These are phyloP conservation scores for Galbula dea DNA, from an alignment of 2,113 vertebrate genomes.

Conservation along the genomic window DNA sequence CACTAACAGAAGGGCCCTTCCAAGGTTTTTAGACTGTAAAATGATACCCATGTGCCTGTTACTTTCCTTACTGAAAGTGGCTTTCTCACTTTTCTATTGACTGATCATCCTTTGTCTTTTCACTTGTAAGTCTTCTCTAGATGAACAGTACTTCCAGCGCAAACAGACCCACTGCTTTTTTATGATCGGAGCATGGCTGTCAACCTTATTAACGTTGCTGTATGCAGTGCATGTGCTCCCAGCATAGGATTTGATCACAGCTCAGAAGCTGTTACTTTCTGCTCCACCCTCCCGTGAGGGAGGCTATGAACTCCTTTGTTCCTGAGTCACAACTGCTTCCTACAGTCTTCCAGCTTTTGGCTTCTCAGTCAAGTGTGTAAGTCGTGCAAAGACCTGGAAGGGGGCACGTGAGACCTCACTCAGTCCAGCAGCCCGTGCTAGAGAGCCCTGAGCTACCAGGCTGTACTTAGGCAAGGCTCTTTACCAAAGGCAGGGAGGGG, in stretches of 20 bases:
- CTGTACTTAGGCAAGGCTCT: not conserved
- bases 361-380: not conserved
- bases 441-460: not conserved
- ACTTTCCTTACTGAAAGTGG: not conserved
- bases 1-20: not conserved
- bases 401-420: fast-evolving
- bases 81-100: not conserved
- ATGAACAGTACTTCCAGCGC: not conserved
- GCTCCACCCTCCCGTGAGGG: not conserved
- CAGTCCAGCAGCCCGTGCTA: fast-evolving
- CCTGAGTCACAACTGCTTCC: not conserved
- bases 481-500: fast-evolving
- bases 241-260: not conserved
- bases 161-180: not conserved
- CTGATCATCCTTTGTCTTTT: not conserved
- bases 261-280: not conserved
- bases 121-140: not conserved
- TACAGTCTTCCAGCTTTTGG: not conserved
- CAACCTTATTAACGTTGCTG: fast-evolving
- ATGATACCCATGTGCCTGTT: not conserved
- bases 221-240: not conserved
- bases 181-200: not conserved
- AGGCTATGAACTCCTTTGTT: not conserved
- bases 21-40: not conserved
- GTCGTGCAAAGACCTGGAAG: not conserved